Conservation (phyloP, 2,113 vertebrate genomes). For the Scalopus aquaticus region DNA sequence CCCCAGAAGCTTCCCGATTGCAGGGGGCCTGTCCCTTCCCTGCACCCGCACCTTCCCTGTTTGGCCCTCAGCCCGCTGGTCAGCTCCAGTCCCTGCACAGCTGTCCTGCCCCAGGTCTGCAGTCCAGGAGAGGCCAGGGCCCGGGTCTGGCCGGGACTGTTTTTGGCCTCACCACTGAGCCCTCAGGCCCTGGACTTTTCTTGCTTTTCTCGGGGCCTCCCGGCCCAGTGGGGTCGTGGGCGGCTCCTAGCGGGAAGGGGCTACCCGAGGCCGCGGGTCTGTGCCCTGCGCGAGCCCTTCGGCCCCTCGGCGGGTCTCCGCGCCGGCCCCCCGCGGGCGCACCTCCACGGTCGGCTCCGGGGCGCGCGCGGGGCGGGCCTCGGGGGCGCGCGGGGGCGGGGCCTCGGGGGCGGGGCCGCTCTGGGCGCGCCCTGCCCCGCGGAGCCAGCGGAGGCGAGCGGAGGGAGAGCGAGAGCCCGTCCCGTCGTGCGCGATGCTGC, state of each 20-base stretch:
- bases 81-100: too few relatives aligned
- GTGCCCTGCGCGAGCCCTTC: too few relatives aligned
- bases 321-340: background rate
- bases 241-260: too few relatives aligned
- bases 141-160: background rate
- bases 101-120: too few relatives aligned
- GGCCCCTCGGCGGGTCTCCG: too few relatives aligned
- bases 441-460: background rate
- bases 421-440: constrained; percentile 21
- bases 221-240: background rate
- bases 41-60: background rate
- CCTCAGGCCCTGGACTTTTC: background rate
- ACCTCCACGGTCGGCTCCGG: background rate
- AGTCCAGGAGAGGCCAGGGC: background rate
- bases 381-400: background rate
- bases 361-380: background rate
- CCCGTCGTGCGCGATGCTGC: constrained; percentile 77
- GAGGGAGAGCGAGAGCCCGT: background rate
- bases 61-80: too few relatives aligned
- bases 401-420: background rate
- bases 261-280: too few relatives aligned
- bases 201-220: background rate
- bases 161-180: background rate
- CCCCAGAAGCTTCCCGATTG: background rate
- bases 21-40: too few relatives aligned